A percentile compares a stretch with the other conserved stretches of the same genome.
phyloP scores from a whole-genome alignment of 2,797 vertebrate genomes.

The Lepidocolaptes lacrymiger region DNA sequence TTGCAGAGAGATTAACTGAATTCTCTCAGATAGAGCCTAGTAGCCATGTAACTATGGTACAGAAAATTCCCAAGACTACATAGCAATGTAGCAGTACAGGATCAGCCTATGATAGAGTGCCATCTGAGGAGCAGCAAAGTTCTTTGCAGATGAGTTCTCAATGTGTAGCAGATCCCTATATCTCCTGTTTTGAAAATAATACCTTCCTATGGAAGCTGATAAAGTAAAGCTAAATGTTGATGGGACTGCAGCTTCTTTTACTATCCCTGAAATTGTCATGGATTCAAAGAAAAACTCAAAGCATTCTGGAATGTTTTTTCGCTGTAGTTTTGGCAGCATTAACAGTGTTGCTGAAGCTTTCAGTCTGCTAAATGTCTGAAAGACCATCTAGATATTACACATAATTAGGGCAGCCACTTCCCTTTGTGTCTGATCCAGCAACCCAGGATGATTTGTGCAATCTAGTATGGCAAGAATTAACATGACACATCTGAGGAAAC shows the following conservation, averaged over 20 bases:
- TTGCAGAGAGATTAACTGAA: background rate
- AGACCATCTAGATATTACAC: constrained; percentile 28
- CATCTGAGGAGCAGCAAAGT: background rate
- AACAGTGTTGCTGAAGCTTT: background rate
- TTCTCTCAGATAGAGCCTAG: background rate
- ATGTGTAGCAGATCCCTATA: background rate
- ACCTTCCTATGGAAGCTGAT: background rate
- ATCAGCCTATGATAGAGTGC: background rate
- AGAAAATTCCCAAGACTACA: background rate
- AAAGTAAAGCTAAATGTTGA: background rate
- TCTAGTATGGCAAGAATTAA: constrained; percentile 47
- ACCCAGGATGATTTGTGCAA: constrained; percentile 37
- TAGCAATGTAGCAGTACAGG: background rate
- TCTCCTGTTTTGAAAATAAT: background rate
- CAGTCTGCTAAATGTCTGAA: constrained; percentile 26
- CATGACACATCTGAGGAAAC: constrained; percentile 51
- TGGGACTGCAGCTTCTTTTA: background rate
- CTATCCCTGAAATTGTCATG: background rate
- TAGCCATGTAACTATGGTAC: background rate
- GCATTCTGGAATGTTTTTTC: background rate
- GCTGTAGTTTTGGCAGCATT: constrained; percentile 31
- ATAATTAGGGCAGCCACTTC: constrained; percentile 35
- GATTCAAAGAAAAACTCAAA: background rate
- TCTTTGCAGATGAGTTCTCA: background rate
- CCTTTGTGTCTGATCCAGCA: constrained; percentile 52